phyloP scores from a whole-genome alignment of 1,140 invertebrate species.

The Drosophila lowei region DNA sequence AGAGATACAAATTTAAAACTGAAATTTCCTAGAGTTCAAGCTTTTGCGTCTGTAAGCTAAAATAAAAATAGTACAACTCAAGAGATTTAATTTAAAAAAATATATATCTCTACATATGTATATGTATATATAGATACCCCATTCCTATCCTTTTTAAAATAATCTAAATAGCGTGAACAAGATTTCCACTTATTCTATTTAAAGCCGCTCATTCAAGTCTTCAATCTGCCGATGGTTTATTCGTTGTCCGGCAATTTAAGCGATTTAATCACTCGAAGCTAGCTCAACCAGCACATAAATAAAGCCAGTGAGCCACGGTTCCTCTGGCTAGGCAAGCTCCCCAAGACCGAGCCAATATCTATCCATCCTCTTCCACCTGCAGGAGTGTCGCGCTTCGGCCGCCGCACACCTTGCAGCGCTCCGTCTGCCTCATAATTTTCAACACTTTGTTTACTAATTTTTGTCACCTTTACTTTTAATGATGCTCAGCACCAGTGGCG shows the following conservation, averaged over 20 bases:
- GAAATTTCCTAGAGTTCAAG: too few relatives aligned
- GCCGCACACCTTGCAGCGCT: constrained; percentile 42
- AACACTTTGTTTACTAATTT: constrained; percentile 82
- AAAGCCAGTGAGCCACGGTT: constrained; percentile 12
- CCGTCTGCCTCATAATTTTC: constrained; percentile 72
- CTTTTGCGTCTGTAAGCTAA: too few relatives aligned
- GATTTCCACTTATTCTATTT: constrained; percentile 51
- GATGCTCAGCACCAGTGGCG: constrained; percentile 55
- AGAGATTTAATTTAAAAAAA: too few relatives aligned
- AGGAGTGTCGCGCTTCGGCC: constrained; percentile 12
- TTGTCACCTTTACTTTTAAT: constrained; percentile 81
- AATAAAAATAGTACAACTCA: too few relatives aligned
- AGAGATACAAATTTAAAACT: too few relatives aligned
- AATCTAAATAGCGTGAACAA: constrained; percentile 18
- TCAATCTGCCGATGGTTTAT: constrained; percentile 36
- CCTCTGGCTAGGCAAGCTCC: neutral
- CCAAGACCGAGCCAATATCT: neutral
- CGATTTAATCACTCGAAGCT: constrained; percentile 47
- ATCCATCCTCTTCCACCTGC: constrained; percentile 37
- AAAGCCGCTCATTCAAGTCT: neutral
- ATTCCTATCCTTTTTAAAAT: neutral
- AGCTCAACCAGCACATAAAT: constrained; percentile 31
- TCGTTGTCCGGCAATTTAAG: constrained; percentile 32
- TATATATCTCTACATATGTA: too few relatives aligned
- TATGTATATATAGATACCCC: too few relatives aligned